Evolutionary conservation across 2,888 invertebrate species (phyloP).

Genomic region (Caenorhabditis sp.): DNA sequence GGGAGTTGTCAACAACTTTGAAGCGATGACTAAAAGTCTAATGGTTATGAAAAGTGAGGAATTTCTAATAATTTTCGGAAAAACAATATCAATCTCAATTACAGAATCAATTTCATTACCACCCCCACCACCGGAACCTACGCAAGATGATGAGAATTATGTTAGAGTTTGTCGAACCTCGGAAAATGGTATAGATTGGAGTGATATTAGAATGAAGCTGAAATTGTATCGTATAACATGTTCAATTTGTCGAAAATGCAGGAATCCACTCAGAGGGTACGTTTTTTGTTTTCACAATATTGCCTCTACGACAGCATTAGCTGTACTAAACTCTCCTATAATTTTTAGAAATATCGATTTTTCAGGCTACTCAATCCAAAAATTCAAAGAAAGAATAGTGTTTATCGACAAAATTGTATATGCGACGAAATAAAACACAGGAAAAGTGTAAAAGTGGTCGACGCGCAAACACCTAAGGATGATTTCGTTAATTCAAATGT

Average conservation of each 20-base stretch:
- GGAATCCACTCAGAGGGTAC: background rate
- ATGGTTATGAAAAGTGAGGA: constrained; percentile 1
- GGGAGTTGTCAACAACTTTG: constrained; percentile 10
- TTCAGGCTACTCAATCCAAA: background rate
- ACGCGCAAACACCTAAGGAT: too few relatives aligned
- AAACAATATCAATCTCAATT: background rate
- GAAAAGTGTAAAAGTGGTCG: background rate
- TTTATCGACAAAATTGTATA: background rate
- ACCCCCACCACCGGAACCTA: background rate
- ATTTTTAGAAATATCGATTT: background rate
- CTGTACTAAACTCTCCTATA: too few relatives aligned
- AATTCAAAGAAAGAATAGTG: constrained; percentile 6
- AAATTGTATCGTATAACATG: background rate
- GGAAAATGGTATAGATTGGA: background rate
- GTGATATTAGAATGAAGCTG: background rate
- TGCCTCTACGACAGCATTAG: too few relatives aligned
- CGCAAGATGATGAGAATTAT: background rate
- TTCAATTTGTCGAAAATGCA: background rate
- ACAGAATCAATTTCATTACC: constrained; percentile 1
- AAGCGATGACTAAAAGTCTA: constrained; percentile 12
- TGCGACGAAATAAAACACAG: constrained; percentile 13
- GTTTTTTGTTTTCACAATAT: too few relatives aligned
- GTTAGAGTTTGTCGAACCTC: background rate
- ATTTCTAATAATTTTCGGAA: background rate
- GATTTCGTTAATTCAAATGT: background rate